A percentile compares a stretch with the other conserved stretches of the same genome.
Evolutionary conservation across 2,113 vertebrate species (phyloP).

Genomic region (Vimba vimba): DNA sequence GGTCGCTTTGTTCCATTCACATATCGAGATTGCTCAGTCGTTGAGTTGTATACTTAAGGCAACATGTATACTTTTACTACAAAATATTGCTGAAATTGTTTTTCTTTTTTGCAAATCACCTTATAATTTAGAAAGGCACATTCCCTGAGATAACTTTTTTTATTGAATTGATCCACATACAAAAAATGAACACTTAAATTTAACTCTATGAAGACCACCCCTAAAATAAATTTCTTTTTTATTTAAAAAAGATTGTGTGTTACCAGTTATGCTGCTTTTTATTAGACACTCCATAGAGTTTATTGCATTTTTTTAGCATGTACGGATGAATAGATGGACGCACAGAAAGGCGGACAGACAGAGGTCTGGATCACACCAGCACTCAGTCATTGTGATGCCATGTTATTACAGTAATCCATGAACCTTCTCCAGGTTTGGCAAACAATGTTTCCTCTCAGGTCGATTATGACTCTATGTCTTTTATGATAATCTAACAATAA

Average conservation of each 20-base stretch:
- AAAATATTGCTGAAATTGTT: background rate
- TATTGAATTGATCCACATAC: background rate
- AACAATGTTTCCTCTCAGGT: slow-evolving; percentile 54
- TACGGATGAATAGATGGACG: background rate
- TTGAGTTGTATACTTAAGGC: background rate
- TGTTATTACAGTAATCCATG: background rate
- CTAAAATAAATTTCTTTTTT: too few relatives aligned
- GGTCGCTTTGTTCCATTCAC: too few relatives aligned
- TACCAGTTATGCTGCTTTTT: too few relatives aligned
- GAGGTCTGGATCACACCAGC: background rate
- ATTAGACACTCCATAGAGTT: background rate
- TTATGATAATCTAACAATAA: slow-evolving; percentile 16
- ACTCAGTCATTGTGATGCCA: background rate
- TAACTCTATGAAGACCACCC: too few relatives aligned
- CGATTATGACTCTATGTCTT: background rate
- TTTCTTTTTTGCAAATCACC: too few relatives aligned
- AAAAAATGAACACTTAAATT: too few relatives aligned
- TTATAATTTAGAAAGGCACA: too few relatives aligned
- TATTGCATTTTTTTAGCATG: background rate
- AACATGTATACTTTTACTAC: background rate
- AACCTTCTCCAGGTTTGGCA: slow-evolving; percentile 1
- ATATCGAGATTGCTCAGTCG: too few relatives aligned
- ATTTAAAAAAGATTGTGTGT: too few relatives aligned
- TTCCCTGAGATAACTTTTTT: background rate
- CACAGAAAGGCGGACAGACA: background rate